These are phyloP conservation scores for Brachionus plicatilis DNA, from an alignment of 1,140 invertebrate genomes.

Conservation along the genomic window DNA sequence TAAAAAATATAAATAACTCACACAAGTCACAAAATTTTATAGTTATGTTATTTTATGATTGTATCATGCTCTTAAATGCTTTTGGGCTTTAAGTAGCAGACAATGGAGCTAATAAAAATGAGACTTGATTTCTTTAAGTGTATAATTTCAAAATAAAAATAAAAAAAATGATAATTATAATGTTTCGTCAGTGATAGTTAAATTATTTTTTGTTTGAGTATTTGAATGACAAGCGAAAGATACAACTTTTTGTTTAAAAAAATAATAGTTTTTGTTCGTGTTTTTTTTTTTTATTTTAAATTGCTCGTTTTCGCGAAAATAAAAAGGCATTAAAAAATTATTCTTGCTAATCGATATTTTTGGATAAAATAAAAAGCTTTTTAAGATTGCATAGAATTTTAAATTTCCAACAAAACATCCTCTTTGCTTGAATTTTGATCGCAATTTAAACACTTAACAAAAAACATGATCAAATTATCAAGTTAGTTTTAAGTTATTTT, in stretches of 20 bases:
- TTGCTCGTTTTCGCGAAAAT: background rate
- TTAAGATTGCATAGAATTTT: background rate
- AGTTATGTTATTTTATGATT: background rate
- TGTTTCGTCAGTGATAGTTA: background rate
- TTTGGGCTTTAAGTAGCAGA: background rate
- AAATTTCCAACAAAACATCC: background rate
- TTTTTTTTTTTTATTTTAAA: background rate
- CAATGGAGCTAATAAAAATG: background rate
- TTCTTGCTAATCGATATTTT: background rate
- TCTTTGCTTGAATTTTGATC: background rate
- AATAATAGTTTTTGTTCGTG: background rate
- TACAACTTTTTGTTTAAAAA: background rate
- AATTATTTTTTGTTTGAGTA: background rate
- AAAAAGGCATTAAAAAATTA: background rate
- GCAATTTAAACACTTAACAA: background rate
- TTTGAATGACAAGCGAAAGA: background rate
- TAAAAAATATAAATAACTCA: no score
- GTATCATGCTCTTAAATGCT: background rate
- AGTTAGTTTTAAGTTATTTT: background rate
- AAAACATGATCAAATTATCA: background rate
- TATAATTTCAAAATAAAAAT: background rate
- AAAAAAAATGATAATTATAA: constrained; percentile 9
- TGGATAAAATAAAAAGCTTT: background rate
- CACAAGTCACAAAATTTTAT: background rate
- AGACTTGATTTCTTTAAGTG: background rate